Percentiles rank a stretch among this genome's conserved stretches.
Evolutionary conservation across 2,888 invertebrate species (phyloP).

Genomic region (Germaria angustata): DNA sequence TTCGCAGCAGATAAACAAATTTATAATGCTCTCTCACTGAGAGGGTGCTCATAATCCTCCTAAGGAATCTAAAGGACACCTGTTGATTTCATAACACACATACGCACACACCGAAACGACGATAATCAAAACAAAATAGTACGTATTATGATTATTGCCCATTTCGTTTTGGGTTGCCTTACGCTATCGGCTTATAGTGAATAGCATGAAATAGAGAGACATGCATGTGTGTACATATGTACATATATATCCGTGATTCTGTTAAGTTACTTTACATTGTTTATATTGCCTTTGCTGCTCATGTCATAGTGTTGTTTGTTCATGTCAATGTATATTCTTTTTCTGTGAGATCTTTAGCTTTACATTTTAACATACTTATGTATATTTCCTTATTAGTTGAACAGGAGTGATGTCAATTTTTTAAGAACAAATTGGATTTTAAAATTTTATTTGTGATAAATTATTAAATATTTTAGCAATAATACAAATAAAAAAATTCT

Average conservation of each 20-base stretch:
- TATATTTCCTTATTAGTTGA: conserved; percentile 21
- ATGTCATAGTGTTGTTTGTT: background rate
- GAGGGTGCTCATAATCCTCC: too few relatives aligned
- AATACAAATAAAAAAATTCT: background rate
- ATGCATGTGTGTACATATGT: too few relatives aligned
- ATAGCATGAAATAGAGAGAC: background rate
- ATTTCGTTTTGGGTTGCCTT: background rate
- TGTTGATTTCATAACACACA: too few relatives aligned
- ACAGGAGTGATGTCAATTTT: conserved; percentile 50
- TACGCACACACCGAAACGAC: too few relatives aligned
- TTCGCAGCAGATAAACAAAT: too few relatives aligned
- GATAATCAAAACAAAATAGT: background rate
- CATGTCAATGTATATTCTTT: background rate
- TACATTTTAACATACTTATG: background rate
- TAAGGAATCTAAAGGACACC: too few relatives aligned
- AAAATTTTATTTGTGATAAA: background rate
- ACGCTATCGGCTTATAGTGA: background rate
- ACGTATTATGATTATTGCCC: background rate
- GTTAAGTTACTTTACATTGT: background rate
- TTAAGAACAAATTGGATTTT: conserved; percentile 1
- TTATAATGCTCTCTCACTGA: too few relatives aligned
- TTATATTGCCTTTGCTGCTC: background rate
- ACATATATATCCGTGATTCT: too few relatives aligned
- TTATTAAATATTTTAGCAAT: background rate
- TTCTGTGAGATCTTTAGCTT: conserved; percentile 4